Percentiles rank a stretch among this genome's conserved stretches.
phyloP scores from a whole-genome alignment of 2,113 vertebrate genomes.

The Symphodus melops region DNA sequence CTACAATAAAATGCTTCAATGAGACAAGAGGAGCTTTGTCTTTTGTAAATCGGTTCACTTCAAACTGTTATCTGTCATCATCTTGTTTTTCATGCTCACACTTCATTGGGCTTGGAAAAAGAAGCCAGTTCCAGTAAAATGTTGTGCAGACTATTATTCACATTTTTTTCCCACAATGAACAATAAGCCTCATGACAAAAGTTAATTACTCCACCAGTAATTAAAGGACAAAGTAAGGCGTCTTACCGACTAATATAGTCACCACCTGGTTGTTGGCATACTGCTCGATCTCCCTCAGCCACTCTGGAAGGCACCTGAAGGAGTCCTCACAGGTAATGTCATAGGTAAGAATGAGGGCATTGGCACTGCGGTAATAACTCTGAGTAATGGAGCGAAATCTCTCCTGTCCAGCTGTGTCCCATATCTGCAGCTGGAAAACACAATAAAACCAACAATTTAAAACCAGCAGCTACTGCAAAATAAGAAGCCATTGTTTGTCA shows the following conservation, averaged over 20 bases:
- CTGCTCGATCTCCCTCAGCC: slow-evolving; percentile 98
- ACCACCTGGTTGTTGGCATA: slow-evolving; percentile 99
- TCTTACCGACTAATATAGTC: slow-evolving; percentile 97
- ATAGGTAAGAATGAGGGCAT: slow-evolving; percentile 97
- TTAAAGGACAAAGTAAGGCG: neutral
- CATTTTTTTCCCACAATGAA: neutral
- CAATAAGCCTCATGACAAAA: neutral
- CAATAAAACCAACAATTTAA: neutral
- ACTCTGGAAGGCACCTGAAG: slow-evolving; percentile 98
- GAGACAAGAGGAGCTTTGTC: neutral
- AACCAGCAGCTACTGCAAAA: neutral
- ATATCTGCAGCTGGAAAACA: slow-evolving; percentile 93
- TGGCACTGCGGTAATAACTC: slow-evolving; percentile 99
- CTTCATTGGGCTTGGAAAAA: neutral
- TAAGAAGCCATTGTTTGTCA: neutral
- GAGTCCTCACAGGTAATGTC: slow-evolving; percentile 99
- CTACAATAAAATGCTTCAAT: neutral
- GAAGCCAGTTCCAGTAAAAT: neutral
- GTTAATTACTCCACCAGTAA: neutral
- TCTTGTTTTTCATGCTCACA: neutral
- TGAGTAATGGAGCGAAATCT: slow-evolving; percentile 98
- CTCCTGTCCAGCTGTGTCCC: slow-evolving; percentile 99
- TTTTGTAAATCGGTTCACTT: neutral
- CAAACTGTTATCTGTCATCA: neutral
- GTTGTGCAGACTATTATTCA: neutral